Evolutionary conservation across 2,888 invertebrate genomes (phyloP).

Genomic region (Xanthia icteritia): DNA sequence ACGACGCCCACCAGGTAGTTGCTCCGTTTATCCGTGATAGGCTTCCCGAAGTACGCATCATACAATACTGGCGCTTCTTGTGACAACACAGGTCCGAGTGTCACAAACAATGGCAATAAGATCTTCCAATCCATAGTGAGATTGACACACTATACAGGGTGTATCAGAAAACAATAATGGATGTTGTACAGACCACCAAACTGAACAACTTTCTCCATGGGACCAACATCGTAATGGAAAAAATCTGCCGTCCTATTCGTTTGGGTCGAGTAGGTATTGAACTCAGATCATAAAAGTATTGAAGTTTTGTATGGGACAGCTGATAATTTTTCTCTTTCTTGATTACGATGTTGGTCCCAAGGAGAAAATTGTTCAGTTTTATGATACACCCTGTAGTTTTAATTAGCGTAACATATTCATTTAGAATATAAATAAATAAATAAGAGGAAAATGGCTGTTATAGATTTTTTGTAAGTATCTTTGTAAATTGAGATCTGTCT

Average conservation of each 20-base stretch:
- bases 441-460: background rate
- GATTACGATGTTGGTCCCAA: too few species aligned
- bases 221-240: too few species aligned
- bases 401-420: background rate
- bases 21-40: slow-evolving; percentile 61
- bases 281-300: too few species aligned
- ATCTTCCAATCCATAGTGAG: slow-evolving; percentile 28
- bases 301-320: too few species aligned
- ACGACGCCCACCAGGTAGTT: slow-evolving; percentile 50
- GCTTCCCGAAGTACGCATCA: slow-evolving; percentile 71
- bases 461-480: background rate
- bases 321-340: too few species aligned
- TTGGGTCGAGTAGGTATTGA: too few species aligned
- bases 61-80: slow-evolving; percentile 60
- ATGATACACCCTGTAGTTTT: background rate
- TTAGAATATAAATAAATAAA: too few species aligned
- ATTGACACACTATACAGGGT: background rate
- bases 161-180: too few species aligned
- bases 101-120: background rate
- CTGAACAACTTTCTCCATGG: too few species aligned
- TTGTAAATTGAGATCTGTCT: background rate
- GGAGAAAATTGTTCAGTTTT: too few species aligned
- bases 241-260: too few species aligned
- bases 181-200: too few species aligned
- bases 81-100: slow-evolving; percentile 16